Base-by-base conservation (phyloP, 2,113 vertebrate genomes). In the Irena cyanogastra region DNA sequence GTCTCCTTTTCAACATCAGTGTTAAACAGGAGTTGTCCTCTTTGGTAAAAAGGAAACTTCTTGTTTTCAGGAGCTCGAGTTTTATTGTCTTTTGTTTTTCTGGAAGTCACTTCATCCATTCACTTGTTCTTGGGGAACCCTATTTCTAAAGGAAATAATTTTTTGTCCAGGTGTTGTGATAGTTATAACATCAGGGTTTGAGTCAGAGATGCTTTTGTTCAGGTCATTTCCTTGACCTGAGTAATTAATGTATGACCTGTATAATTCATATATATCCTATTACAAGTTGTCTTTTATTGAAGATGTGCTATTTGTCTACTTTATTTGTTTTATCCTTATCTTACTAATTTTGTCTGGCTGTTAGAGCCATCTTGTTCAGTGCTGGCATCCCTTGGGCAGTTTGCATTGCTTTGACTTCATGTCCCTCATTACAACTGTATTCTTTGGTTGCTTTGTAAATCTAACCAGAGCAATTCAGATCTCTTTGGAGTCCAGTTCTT, bases 341-440 rank as follows among this genome's bases (percentile, higher is more conserved):
- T 80, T 60, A 28, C 15, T 71, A 14, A 53, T 13, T 15, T n/a
- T 90, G 16, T 56, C 57, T 39, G 79, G 10, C 9, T 71, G 14
- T 54, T 26, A 15, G 14, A 57, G 33, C 42, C 12, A 4, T 47
- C 23, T 44, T 30, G 21, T 69, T 60, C 39, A 76, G 8, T 45
- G 15, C 60, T 49, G 41, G 5, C 59, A 64, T 49, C 68, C 8
- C 7, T 39, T 54, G 41, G 50, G 21, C n/a, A 44, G 2, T 49
- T 56, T 50, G 35, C 12, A 39, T 54, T 75, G 13, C 49, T 87
- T 35, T 37, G 30, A 28, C 31, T 79, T 85, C 10, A 21, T 18
- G 6, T 72, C 22, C 45, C 33, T 70, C 0, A 0, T 60, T 49
- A 8, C 13, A 70, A 0, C 24, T 50, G 2, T 84, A 64, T 69